Evolutionary conservation across 2,113 vertebrate species (phyloP), one percentile per base, ranked within the genome.

Genomic region (Corvus hawaiiensis): DNA sequence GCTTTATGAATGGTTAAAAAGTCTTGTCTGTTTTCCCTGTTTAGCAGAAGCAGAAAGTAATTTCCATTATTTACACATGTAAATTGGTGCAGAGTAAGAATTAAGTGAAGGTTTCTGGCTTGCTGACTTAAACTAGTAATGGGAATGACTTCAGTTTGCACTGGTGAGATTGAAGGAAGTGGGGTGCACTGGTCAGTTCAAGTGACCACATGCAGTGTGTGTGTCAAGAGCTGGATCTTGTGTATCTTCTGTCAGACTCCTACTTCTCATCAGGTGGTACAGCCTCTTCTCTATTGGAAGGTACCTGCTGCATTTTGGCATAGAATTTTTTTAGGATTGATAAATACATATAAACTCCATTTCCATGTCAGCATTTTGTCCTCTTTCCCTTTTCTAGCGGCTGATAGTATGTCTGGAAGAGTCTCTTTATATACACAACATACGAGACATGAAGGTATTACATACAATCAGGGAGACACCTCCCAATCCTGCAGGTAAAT

Each of bases 381-480:
- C 56, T 89, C 43, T 33, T 54, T 49, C 54, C n/a, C 24, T 10
- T 48, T 14, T 54, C 55, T 95, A 99, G 99, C 98, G 99, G 96
- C 98, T 99, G 96, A 99, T 99, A 44, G 99, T 99, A 73, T 99
- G 99, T 97, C 98, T 99, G 98, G 99, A 99, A 89, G 99, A 99
- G 96, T 99, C 99, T 15, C 99, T 99, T 19, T 99, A 99, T 79
- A 99, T 99, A 90, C 99, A 99, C 98, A 99, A 99, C 96, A 99
- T 99, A 96, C 97, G 99, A 97, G 99, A 99, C 97, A 99, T 99
- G 99, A 99, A 99, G 98, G 99, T 99, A 48, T 98, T 99, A 95
- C 99, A 99, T 94, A 99, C 99, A n/a, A 99, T 99, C 97, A 97
- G 99, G 96, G 99, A 99, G 97, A 99, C 99, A 1, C 99, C 99